Percentiles rank a stretch among this genome's conserved stretches.
Conservation (phyloP, 2,113 vertebrate species). For the Pseudopodoces humilis region DNA sequence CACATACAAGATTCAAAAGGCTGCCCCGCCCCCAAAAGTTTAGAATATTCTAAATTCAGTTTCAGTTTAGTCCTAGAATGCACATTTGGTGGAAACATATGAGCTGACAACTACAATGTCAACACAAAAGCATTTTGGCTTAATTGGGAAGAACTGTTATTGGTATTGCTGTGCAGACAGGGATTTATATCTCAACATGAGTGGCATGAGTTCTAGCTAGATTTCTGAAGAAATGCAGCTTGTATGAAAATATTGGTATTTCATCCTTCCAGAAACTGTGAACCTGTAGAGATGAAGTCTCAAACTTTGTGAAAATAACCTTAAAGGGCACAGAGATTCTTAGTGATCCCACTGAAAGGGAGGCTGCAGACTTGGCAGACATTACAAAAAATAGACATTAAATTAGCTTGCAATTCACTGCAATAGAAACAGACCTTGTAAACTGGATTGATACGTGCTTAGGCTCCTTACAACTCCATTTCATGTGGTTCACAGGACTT, state of each 20-base stretch:
- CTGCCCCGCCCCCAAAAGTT: background rate
- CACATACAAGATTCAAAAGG: background rate
- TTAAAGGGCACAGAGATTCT: background rate
- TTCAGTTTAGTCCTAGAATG: background rate
- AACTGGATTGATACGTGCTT: conserved; percentile 6
- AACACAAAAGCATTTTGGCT: background rate
- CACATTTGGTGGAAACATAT: background rate
- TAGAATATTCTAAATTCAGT: background rate
- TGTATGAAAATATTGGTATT: background rate
- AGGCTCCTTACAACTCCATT: background rate
- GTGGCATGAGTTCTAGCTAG: background rate
- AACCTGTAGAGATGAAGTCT: background rate
- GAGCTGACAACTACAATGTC: background rate
- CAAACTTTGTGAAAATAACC: background rate
- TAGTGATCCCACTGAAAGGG: background rate
- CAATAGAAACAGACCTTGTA: conserved; percentile 23
- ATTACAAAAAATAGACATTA: background rate
- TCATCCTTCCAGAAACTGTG: background rate
- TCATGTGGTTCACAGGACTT: conserved; percentile 49
- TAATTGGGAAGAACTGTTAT: background rate
- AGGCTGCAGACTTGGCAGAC: conserved; percentile 6
- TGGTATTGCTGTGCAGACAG: background rate
- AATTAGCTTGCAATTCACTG: background rate
- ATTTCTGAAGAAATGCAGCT: background rate
- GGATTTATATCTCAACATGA: background rate